Evolutionary conservation across 1,140 invertebrate genomes (phyloP), one percentile per base, ranked within the genome.

Genomic region (Rhizoglyphus robini): DNA sequence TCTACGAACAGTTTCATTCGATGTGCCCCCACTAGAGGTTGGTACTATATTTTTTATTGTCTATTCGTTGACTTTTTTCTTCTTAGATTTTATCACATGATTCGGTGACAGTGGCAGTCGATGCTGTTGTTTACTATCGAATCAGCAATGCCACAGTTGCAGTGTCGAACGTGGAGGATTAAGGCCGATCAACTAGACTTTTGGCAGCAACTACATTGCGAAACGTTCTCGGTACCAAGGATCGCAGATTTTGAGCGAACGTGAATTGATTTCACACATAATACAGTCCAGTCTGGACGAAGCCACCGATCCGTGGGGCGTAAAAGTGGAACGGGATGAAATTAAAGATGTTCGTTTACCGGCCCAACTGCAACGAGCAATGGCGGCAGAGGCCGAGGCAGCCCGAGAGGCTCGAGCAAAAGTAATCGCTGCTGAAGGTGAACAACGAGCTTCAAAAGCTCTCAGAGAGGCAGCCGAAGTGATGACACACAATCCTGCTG

Each of bases 21-120:
- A 82, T 74, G 80, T 82, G 2, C 80, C 80, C 15, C 81, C 80
- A 41, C 81, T 82, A 71, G 81, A 82, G 74, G 79, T 80, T 71
- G 72, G 74, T 70, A 48, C 20, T n/a, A 32, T 23, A 5, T 34
- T 31, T 47, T 18, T 20, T 23, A 31, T 30, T 46, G 3, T 66
- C 32, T 4, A 59, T 15, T 5, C 1, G 29, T 49, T 51, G 38
- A 38, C 25, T 32, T 54, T 1, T 25, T 65, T 65, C n/a, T 31
- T 5, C 23, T 65, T 62, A 68, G 74, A 78, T 80, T 71, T 79
- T 96, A 63, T 90, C 88, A 1, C 87, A 89, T 77, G 92, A 96
- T 75, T 90, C 87, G 0, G 90, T 95, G 1, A 96, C 90, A 0
- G 90, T 94, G 0, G 86, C 86, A 8, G 90, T 94, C 13, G 90